Evolutionary conservation across 1,140 invertebrate genomes (phyloP).

Genomic region (Drusus annulatus): DNA sequence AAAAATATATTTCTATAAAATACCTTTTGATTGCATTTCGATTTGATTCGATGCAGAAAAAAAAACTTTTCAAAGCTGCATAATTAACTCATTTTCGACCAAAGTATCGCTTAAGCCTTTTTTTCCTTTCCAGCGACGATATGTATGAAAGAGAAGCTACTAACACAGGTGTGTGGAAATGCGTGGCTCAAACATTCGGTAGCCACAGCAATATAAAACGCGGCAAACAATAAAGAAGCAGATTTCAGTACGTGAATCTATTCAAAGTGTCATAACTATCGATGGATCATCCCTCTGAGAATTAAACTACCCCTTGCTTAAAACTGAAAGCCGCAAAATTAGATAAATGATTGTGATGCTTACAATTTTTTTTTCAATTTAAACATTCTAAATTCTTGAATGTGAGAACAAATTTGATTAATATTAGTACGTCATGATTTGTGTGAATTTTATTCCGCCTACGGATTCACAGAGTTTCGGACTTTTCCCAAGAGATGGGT

Average conservation of each 20-base stretch:
- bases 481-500: conserved; percentile 24
- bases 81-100: too few relatives aligned
- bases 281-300: conserved; percentile 27
- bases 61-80: too few relatives aligned
- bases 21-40: too few relatives aligned
- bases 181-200: neutral
- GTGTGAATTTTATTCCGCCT: neutral
- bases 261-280: neutral
- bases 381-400: neutral
- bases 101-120: too few relatives aligned
- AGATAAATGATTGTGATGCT: neutral
- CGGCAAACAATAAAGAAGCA: conserved; percentile 9
- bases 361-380: neutral
- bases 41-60: too few relatives aligned
- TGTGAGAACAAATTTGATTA: conserved; percentile 31
- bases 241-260: neutral
- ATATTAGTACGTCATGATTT: conserved; percentile 33
- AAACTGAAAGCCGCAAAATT: neutral
- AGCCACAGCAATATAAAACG: neutral
- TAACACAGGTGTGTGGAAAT: too few relatives aligned
- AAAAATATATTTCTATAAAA: too few relatives aligned
- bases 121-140: too few relatives aligned
- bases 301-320: neutral
- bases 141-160: too few relatives aligned
- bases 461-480: neutral